A percentile compares a stretch with the other conserved stretches of the same genome.
Evolutionary conservation across 2,797 vertebrate species (phyloP).

Genomic region (Aeoliscus strigatus): DNA sequence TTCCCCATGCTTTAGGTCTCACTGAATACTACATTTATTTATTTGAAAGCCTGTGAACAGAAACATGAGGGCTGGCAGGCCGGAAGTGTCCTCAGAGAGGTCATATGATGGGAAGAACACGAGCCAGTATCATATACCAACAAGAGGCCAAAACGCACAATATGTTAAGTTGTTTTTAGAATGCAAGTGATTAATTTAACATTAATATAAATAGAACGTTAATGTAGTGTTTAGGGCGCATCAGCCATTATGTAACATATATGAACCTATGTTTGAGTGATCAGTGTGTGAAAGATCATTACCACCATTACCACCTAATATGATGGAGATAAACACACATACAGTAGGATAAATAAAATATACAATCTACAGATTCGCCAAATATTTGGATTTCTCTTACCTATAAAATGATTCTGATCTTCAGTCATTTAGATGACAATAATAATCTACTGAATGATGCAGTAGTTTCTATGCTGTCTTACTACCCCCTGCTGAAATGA

Average conservation of each 20-base stretch:
- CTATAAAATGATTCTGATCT: too few species aligned
- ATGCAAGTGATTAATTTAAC: neutral
- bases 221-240: too few species aligned
- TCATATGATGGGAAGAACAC: neutral
- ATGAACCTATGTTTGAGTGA: too few species aligned
- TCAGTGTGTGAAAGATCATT: too few species aligned
- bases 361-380: too few species aligned
- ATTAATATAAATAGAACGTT: conserved; percentile 1
- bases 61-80: neutral
- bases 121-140: neutral
- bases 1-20: neutral
- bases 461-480: conserved; percentile 30
- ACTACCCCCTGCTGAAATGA: conserved; percentile 64
- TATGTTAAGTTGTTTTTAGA: neutral
- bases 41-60: neutral
- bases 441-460: neutral
- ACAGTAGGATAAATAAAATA: too few species aligned
- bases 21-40: neutral
- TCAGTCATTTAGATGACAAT: conserved; percentile 3
- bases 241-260: too few species aligned
- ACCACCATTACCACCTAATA: too few species aligned
- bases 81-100: neutral
- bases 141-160: neutral
- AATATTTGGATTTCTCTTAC: too few species aligned
- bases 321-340: too few species aligned